These are phyloP conservation scores for Drosophila seguyi DNA, from an alignment of 1,140 invertebrate species.

Conservation along the genomic window DNA sequence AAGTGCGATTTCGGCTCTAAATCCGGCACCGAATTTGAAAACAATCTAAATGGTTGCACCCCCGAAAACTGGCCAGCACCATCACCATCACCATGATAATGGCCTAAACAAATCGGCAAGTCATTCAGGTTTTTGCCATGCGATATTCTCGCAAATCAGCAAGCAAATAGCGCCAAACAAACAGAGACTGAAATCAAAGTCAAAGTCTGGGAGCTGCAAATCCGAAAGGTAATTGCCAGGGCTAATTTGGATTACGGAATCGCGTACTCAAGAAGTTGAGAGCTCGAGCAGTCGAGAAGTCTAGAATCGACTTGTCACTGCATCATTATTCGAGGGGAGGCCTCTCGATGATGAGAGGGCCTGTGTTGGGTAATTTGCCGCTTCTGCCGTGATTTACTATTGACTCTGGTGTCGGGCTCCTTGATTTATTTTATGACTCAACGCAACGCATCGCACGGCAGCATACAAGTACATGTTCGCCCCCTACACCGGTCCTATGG, in stretches of 20 bases:
- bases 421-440: conserved; percentile 82
- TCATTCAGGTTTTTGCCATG: conserved; percentile 52
- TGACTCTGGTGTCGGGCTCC: conserved; percentile 72
- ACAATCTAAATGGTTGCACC: conserved; percentile 41
- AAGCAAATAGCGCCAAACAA: conserved; percentile 39
- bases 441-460: conserved; percentile 53
- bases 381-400: conserved; percentile 76
- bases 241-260: conserved; percentile 50
- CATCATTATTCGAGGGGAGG: conserved; percentile 56
- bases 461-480: conserved; percentile 17
- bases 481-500: conserved; percentile 28
- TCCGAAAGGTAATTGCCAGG: conserved; percentile 68
- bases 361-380: conserved; percentile 52
- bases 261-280: conserved; percentile 14
- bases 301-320: conserved; percentile 51
- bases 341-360: conserved; percentile 31
- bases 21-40: conserved; percentile 22
- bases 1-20: conserved; percentile 15
- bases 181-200: conserved; percentile 43
- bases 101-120: conserved; percentile 50
- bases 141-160: conserved; percentile 49
- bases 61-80: conserved; percentile 23
- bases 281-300: conserved; percentile 4
- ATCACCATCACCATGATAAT: conserved; percentile 40
- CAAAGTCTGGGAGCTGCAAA: conserved; percentile 65